phyloP scores from a whole-genome alignment of 2,113 vertebrate species.

The Dipodomys ordii region DNA sequence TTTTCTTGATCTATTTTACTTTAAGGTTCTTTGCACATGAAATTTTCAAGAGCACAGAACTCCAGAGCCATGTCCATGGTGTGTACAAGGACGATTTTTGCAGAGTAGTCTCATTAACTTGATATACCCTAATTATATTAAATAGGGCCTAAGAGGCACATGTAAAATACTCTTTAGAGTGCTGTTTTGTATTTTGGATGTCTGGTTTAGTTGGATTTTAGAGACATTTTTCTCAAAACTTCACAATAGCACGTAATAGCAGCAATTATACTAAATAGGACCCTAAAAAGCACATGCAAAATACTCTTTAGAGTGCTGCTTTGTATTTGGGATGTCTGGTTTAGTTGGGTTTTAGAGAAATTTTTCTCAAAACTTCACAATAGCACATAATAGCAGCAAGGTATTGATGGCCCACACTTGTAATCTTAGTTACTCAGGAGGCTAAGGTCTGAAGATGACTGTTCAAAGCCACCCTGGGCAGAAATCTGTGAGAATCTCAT shows the following conservation, averaged over 20 bases:
- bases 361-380: conserved; percentile 15
- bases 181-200: conserved; percentile 15
- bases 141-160: conserved; percentile 18
- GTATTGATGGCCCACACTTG: too few species aligned
- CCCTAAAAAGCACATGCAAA: background rate
- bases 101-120: background rate
- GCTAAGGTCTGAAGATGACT: too few species aligned
- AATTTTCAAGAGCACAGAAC: conserved; percentile 17
- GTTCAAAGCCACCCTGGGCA: too few species aligned
- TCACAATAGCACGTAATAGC: background rate
- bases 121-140: background rate
- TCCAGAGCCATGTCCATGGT: conserved; percentile 15
- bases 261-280: background rate
- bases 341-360: conserved; percentile 37
- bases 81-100: background rate
- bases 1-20: conserved; percentile 43
- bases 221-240: background rate
- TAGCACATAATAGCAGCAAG: background rate
- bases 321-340: conserved; percentile 20
- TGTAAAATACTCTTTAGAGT: too few species aligned
- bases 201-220: conserved; percentile 36
- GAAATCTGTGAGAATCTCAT: too few species aligned
- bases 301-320: background rate
- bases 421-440: too few species aligned
- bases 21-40: background rate